Evolutionary conservation across 2,888 invertebrate genomes (phyloP).

Genomic region (Clepsis dumicolana): DNA sequence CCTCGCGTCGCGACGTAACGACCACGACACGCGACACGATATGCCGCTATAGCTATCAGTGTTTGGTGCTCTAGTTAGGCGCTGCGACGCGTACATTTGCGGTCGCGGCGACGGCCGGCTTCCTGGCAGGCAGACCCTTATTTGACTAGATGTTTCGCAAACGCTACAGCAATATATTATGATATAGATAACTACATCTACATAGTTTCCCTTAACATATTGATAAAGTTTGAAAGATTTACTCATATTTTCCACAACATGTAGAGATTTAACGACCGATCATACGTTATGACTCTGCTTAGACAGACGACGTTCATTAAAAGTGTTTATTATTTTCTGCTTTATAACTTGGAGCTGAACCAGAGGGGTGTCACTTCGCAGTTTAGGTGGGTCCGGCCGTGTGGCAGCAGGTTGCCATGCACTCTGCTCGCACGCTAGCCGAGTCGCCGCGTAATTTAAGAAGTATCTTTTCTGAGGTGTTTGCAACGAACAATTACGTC

Average conservation of each 20-base stretch:
- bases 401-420: too few relatives aligned
- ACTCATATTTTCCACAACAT: neutral
- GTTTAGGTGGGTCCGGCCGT: too few relatives aligned
- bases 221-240: neutral
- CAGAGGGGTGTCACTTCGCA: too few relatives aligned
- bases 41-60: constrained; percentile 2
- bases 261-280: neutral
- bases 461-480: too few relatives aligned
- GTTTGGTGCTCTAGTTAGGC: neutral
- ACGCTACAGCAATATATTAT: neutral
- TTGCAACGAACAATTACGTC: too few relatives aligned
- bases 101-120: neutral
- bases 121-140: constrained; percentile 1
- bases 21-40: too few relatives aligned
- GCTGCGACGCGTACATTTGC: constrained; percentile 5
- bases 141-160: constrained; percentile 6
- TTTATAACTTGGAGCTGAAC: too few relatives aligned
- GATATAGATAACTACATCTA: neutral
- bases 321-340: neutral
- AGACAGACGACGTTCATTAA: neutral
- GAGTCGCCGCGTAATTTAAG: too few relatives aligned
- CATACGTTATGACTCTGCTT: neutral
- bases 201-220: neutral
- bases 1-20: too few relatives aligned
- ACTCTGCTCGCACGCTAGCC: too few relatives aligned